Percentiles rank a stretch among this genome's conserved stretches.
These are phyloP conservation scores for Drosophila orena DNA, from an alignment of 1,140 invertebrate species.

Conservation along the genomic window DNA sequence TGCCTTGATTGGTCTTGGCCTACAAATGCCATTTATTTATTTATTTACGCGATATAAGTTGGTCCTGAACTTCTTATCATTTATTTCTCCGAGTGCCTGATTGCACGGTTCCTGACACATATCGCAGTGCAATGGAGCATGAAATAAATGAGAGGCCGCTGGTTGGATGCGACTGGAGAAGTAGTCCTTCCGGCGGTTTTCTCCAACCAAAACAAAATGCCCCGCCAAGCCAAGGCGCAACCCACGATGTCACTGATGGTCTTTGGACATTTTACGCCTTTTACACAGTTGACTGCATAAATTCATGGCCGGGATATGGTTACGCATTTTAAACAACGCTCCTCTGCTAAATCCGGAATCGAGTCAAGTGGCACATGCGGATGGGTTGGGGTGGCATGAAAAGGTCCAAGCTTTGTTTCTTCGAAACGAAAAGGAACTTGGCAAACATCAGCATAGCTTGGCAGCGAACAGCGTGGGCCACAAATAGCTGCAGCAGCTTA, in stretches of 20 bases:
- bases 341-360: constrained; percentile 16
- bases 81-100: constrained; percentile 51
- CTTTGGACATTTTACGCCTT: constrained; percentile 72
- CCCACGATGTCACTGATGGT: constrained; percentile 21
- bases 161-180: constrained; percentile 14
- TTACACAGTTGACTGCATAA: constrained; percentile 75
- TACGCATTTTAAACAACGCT: constrained; percentile 73
- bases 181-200: constrained; percentile 17
- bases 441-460: constrained; percentile 28
- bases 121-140: constrained; percentile 73
- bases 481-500: constrained; percentile 45
- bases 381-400: not conserved
- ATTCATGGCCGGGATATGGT: constrained; percentile 59
- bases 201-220: constrained; percentile 40
- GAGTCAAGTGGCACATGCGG: constrained; percentile 1
- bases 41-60: no score
- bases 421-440: constrained; percentile 24
- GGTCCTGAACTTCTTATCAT: not conserved
- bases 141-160: constrained; percentile 68
- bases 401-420: constrained; percentile 43
- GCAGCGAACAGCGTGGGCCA: constrained; percentile 4
- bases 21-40: no score
- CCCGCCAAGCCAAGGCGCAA: constrained; percentile 1
- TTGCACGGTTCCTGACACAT: constrained; percentile 66
- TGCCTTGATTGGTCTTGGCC: no score